Evolutionary conservation across 2,797 vertebrate species (phyloP), one percentile per base, ranked within the genome.

Genomic region (Phrynocephalus guinanensis): DNA sequence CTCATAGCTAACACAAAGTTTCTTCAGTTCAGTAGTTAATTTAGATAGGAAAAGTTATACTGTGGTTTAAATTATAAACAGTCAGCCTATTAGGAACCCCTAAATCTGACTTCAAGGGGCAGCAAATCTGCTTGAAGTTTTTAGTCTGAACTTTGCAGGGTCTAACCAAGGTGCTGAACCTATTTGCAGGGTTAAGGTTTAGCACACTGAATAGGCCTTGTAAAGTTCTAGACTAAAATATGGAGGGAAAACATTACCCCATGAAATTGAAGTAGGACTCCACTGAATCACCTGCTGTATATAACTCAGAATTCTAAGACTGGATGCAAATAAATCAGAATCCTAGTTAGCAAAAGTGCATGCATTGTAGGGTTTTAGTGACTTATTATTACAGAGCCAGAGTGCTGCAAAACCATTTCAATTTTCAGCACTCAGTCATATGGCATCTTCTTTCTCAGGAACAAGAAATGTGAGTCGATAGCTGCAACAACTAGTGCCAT

Each of bases 371-470:
- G 24, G 76, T 76, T 76, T 77, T 63, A 71, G 16, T 76, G 15
- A 22, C 66, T 60, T 70, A 76, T 60, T 79, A 66, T 71, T 82
- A 82, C 16, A 76, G 70, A 80, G 48, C n/a, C 33, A 79, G n/a
- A 70, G 73, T 33, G 77, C 24, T 70, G 28, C 48, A 70, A 79
- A 85, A 44, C 26, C 70, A 60, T 38, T 83, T 71, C 70, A 76
- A 76, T 63, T 70, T 77, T 84, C 50, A 71, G 24, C 50, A 76
- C 50, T 24, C 33, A 81, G 60, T 81, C 63, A 16, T 71, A 60
- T 33, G n/a, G 26, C 79, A 81, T n/a, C 11, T 77, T 84, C 20
- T 18, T 48, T 63, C 52, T n/a, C 48, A 76, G 22, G 50, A 68
- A 60, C 70, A 44, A 68, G 72, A 70, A 84, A 70, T 3, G 33